phyloP scores from a whole-genome alignment of 2,113 vertebrate genomes.

The Seriola dumerili region DNA sequence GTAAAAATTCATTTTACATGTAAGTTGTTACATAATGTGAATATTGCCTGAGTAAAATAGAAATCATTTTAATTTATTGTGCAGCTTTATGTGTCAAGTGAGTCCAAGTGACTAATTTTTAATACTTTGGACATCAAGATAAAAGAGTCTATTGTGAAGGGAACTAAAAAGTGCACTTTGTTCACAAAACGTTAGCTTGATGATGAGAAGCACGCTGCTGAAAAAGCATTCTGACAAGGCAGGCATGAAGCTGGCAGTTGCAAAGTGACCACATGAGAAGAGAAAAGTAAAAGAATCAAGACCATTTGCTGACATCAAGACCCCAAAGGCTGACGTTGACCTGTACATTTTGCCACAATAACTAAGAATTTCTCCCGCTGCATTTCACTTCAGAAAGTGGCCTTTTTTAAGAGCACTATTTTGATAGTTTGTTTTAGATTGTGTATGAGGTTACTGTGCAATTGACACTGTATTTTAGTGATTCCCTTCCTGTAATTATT shows the following conservation, averaged over 20 bases:
- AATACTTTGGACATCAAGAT: neutral
- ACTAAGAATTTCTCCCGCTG: neutral
- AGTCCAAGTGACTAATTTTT: neutral
- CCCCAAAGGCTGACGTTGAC: constrained; percentile 13
- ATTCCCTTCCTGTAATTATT: constrained; percentile 58
- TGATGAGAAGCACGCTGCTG: constrained; percentile 68
- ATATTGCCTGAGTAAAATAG: neutral
- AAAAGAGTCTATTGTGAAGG: constrained; percentile 34
- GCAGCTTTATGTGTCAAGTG: neutral
- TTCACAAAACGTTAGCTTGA: constrained; percentile 75
- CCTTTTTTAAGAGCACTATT: neutral
- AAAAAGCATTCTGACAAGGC: constrained; percentile 54
- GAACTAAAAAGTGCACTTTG: constrained; percentile 57
- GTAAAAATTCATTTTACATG: neutral
- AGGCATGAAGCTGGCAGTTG: constrained; percentile 66
- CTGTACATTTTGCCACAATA: neutral
- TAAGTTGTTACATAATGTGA: neutral
- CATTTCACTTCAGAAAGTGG: constrained; percentile 14
- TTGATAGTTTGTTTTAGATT: constrained; percentile 4
- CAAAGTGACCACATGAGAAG: constrained; percentile 53
- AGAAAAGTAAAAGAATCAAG: constrained; percentile 48
- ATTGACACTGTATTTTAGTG: constrained; percentile 16
- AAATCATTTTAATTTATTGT: neutral
- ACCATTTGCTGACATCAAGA: constrained; percentile 36
- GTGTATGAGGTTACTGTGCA: neutral